Evolutionary conservation across 2,797 vertebrate genomes (phyloP), one percentile per base, ranked within the genome.

Genomic region (Cheirogaleus major): DNA sequence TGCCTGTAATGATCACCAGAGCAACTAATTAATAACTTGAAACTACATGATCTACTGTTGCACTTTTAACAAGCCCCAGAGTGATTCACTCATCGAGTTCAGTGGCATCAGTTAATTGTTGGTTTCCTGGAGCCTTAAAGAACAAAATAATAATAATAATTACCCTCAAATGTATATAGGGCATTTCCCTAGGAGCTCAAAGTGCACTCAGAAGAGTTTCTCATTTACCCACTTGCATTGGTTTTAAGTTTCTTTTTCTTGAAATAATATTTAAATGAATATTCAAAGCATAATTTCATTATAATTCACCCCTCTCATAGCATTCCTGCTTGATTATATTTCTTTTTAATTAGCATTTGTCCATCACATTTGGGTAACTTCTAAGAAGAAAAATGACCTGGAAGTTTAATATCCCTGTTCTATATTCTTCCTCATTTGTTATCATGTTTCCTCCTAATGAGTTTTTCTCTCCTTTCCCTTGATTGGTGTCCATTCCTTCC

Each of bases 41-140:
- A 97, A 95, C 81, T 89, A 35, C 70, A n/a, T 52, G 25, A 65
- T 73, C 30, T 20, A 79, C 50, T 59, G 43, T 57, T 95, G 27
- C 4, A 95, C 96, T 97, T 96, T 95, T 96, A 97, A 97, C 52
- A 82, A 95, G 83, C 41, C 75, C 94, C 97, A 72, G 35, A 43
- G 97, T 76, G 87, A 81, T 67, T 85, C n/a, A 14, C 20, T 93
- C 69, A 61, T 83, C 96, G 65, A 96, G 83, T 97, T 93, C 30
- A 45, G 78, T 69, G 38, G 9, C 52, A 43, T 80, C 35, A 45
- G 87, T 79, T 91, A 63, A 93, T 95, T 85, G 17, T 72, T 41
- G 25, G 63, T 86, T 97, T 96, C 70, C 72, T 78, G 48, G 75
- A 92, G 52, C 43, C 80, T 72, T 72, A 75, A 89, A 81, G 65